Evolutionary conservation across 1,140 invertebrate species (phyloP).

Genomic region (Brachionus asplanchnoidis): DNA sequence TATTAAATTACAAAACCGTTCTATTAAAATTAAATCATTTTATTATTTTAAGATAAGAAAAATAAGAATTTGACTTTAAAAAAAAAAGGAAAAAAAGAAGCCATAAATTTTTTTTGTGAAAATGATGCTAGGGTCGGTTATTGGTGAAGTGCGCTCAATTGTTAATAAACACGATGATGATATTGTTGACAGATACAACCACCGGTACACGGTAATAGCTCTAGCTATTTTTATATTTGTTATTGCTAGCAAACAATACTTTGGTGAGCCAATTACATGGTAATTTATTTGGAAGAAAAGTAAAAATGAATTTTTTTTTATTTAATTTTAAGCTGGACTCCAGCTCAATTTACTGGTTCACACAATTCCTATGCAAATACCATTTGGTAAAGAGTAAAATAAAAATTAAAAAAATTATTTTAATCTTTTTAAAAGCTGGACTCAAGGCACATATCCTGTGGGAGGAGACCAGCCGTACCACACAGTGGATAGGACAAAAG

Average conservation of each 20-base stretch:
- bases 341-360: slow-evolving; percentile 55
- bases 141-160: not conserved
- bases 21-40: not conserved
- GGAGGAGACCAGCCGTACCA: slow-evolving; percentile 31
- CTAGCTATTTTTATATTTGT: slow-evolving; percentile 61
- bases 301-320: not conserved
- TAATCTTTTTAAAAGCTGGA: slow-evolving; percentile 17
- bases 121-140: slow-evolving; percentile 30
- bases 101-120: not conserved
- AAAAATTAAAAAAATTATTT: not conserved
- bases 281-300: slow-evolving; percentile 45
- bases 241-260: slow-evolving; percentile 92
- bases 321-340: slow-evolving; percentile 57
- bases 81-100: not conserved
- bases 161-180: slow-evolving; percentile 58
- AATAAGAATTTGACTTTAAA: not conserved
- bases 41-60: not conserved
- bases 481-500: slow-evolving; percentile 44
- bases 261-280: slow-evolving; percentile 63
- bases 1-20: not conserved
- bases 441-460: slow-evolving; percentile 33
- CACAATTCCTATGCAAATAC: slow-evolving; percentile 66
- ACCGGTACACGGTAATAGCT: slow-evolving; percentile 59
- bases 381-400: slow-evolving; percentile 74
- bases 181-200: slow-evolving; percentile 60